Evolutionary conservation across 2,113 vertebrate genomes (phyloP).

Genomic region (Lophura nycthemera): DNA sequence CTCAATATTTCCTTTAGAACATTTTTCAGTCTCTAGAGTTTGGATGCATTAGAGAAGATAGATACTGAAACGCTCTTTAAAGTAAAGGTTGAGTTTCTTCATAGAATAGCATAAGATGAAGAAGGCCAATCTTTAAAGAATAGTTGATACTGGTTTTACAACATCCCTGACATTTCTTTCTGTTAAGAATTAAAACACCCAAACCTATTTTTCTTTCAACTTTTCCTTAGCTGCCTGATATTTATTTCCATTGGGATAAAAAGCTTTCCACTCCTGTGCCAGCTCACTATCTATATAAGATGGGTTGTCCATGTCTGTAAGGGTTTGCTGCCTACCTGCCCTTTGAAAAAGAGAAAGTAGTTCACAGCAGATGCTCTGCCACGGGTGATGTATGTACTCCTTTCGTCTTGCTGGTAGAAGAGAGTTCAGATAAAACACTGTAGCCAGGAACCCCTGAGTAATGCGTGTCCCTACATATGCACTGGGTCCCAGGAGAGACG

Average conservation of each 20-base stretch:
- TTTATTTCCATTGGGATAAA: neutral
- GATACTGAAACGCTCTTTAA: neutral
- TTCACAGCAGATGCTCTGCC: neutral
- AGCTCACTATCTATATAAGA: neutral
- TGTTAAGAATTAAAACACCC: neutral
- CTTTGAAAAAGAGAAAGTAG: neutral
- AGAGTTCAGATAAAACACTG: neutral
- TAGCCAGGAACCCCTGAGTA: neutral
- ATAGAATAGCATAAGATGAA: neutral
- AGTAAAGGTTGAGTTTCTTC: neutral
- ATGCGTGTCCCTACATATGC: neutral
- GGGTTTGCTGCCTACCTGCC: neutral
- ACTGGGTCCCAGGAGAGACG: neutral
- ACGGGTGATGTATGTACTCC: neutral
- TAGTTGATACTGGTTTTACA: neutral
- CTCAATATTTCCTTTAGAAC: neutral
- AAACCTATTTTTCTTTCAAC: neutral
- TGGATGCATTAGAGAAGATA: neutral
- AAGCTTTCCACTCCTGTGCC: neutral
- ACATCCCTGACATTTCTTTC: neutral
- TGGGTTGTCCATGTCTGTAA: neutral
- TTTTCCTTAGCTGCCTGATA: neutral
- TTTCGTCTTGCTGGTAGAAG: neutral
- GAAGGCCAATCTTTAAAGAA: neutral
- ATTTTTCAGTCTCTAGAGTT: neutral